Conservation (phyloP, 2,113 vertebrate species). For the Argyrosomus japonicus region DNA sequence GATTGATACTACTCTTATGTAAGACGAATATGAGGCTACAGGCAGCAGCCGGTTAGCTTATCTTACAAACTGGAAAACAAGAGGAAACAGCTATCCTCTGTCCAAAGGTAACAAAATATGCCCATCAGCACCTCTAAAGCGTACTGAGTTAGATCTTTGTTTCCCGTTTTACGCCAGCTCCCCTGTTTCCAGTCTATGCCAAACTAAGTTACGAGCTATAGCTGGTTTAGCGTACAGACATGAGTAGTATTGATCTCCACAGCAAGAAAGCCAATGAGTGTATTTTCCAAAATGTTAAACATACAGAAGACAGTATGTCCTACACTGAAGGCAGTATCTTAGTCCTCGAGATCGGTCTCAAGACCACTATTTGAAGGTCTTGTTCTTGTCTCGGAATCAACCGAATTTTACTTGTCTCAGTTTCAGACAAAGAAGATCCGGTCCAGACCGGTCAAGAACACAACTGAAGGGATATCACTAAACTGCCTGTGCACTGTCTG, state of each 20-base stretch:
- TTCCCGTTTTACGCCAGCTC: not conserved
- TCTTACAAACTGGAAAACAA: too few relatives aligned
- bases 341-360: too few relatives aligned
- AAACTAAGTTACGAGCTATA: not conserved
- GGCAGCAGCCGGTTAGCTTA: not conserved
- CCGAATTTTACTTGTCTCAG: too few relatives aligned
- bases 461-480: too few relatives aligned
- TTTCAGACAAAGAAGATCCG: too few relatives aligned
- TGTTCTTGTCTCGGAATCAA: too few relatives aligned
- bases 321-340: not conserved
- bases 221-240: not conserved
- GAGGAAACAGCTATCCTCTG: too few relatives aligned
- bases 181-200: not conserved
- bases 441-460: too few relatives aligned
- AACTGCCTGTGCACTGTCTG: too few relatives aligned
- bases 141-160: not conserved
- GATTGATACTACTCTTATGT: not conserved
- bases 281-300: not conserved
- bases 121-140: not conserved
- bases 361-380: too few relatives aligned
- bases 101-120: too few relatives aligned
- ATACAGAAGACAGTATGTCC: not conserved
- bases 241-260: not conserved
- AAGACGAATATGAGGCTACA: not conserved
- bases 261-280: not conserved